A percentile compares a stretch with the other conserved stretches of the same genome.
These are phyloP conservation scores for Ibycter americanus DNA, from an alignment of 2,797 vertebrate species.

Conservation along the genomic window DNA sequence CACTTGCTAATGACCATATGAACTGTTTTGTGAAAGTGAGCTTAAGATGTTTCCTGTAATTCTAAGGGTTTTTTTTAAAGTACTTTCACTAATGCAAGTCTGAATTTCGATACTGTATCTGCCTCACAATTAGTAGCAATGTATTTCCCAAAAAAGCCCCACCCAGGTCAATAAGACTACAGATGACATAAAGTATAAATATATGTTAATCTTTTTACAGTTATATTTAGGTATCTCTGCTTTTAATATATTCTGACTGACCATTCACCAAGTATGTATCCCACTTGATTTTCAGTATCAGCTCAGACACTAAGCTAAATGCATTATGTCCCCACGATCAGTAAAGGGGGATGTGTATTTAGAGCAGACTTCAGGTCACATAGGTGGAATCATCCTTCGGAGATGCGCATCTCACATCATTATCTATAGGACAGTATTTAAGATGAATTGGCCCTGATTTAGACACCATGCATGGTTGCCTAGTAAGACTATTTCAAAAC, in stretches of 20 bases:
- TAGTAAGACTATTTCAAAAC: neutral
- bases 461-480: neutral
- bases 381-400: neutral
- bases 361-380: neutral
- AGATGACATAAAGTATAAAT: neutral
- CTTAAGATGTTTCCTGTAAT: neutral
- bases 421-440: neutral
- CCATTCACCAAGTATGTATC: neutral
- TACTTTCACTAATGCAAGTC: neutral
- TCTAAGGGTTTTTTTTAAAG: neutral
- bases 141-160: neutral
- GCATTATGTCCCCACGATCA: accelerated
- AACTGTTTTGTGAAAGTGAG: neutral
- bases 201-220: neutral
- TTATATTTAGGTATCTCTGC: neutral
- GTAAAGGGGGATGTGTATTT: neutral
- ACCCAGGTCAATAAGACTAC: neutral
- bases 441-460: neutral
- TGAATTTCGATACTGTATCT: neutral
- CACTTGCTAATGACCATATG: neutral
- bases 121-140: neutral
- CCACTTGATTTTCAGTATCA: neutral
- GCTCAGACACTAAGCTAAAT: neutral
- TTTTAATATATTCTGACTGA: neutral
- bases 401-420: neutral